A percentile compares a stretch with the other conserved stretches of the same genome.
phyloP scores from a whole-genome alignment of 2,113 vertebrate genomes.

The Syngnathus typhle region DNA sequence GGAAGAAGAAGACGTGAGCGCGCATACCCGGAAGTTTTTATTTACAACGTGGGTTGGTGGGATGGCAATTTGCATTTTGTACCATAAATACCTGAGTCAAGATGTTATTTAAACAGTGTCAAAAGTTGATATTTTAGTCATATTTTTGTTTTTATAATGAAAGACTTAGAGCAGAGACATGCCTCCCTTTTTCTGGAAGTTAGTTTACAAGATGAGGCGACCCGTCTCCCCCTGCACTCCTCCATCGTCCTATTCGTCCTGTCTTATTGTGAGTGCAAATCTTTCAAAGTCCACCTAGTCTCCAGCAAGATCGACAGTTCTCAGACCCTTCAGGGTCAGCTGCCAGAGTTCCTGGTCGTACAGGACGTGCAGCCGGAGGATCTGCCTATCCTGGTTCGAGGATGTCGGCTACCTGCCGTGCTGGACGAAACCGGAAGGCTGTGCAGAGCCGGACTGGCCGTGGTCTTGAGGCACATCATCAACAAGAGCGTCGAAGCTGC shows the following conservation, averaged over 20 bases:
- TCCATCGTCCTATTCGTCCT: conserved; percentile 85
- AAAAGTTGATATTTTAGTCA: neutral
- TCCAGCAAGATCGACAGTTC: conserved; percentile 32
- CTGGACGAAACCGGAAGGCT: conserved; percentile 72
- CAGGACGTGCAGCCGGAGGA: conserved; percentile 61
- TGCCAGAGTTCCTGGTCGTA: conserved; percentile 56
- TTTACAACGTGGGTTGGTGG: conserved; percentile 28
- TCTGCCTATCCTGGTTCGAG: conserved; percentile 76
- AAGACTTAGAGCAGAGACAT: conserved; percentile 48
- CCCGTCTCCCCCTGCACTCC: conserved; percentile 81
- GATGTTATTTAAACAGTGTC: neutral
- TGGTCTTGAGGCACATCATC: conserved; percentile 86
- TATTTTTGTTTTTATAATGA: conserved; percentile 63
- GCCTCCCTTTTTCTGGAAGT: conserved; percentile 80
- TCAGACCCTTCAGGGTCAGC: conserved; percentile 33
- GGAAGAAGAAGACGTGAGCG: conserved; percentile 21
- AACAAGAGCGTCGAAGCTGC: conserved; percentile 71
- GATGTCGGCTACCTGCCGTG: conserved; percentile 81
- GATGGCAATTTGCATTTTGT: neutral
- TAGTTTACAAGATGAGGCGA: conserved; percentile 58
- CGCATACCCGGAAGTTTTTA: conserved; percentile 8
- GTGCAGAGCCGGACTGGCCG: conserved; percentile 90
- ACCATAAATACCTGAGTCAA: conserved; percentile 15
- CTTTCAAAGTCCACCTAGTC: conserved; percentile 81
- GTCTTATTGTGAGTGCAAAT: conserved; percentile 85